phyloP scores from a whole-genome alignment of 2,797 vertebrate species.

The Gymnothorax javanicus region DNA sequence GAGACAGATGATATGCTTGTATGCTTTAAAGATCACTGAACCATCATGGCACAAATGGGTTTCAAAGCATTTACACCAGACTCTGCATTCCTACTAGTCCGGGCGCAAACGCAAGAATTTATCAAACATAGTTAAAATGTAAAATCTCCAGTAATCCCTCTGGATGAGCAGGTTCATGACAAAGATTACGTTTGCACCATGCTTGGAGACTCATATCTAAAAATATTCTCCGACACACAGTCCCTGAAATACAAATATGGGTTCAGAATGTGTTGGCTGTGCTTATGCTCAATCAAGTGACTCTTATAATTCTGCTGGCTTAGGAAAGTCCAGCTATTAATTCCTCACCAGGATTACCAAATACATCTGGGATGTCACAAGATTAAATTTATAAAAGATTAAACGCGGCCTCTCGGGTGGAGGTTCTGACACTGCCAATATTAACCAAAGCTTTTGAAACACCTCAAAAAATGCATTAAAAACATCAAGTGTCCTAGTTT shows the following conservation, averaged over 20 bases:
- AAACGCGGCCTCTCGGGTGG: neutral
- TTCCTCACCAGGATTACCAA: slow-evolving; percentile 22
- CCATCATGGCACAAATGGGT: neutral
- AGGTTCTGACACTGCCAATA: slow-evolving; percentile 1
- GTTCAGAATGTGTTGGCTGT: slow-evolving; percentile 53
- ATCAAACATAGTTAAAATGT: neutral
- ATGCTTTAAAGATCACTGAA: neutral
- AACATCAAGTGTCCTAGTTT: slow-evolving; percentile 14
- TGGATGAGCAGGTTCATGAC: slow-evolving; percentile 58
- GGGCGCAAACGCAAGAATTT: neutral
- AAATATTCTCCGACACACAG: slow-evolving; percentile 64
- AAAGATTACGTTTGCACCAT: slow-evolving; percentile 59
- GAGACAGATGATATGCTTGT: neutral
- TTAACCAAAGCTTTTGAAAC: neutral
- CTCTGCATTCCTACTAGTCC: neutral
- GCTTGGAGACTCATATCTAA: slow-evolving; percentile 66
- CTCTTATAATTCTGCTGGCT: slow-evolving; percentile 8
- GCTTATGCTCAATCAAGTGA: slow-evolving; percentile 31
- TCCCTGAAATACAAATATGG: slow-evolving; percentile 69
- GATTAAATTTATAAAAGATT: slow-evolving; percentile 25
- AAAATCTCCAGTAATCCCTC: slow-evolving; percentile 36
- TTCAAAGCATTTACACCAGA: neutral
- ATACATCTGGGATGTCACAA: slow-evolving; percentile 17
- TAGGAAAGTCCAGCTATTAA: slow-evolving; percentile 36
- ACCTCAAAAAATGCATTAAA: slow-evolving; percentile 26